phyloP scores from a whole-genome alignment of 2,113 vertebrate genomes.

The Beaufortia kweichowensis region DNA sequence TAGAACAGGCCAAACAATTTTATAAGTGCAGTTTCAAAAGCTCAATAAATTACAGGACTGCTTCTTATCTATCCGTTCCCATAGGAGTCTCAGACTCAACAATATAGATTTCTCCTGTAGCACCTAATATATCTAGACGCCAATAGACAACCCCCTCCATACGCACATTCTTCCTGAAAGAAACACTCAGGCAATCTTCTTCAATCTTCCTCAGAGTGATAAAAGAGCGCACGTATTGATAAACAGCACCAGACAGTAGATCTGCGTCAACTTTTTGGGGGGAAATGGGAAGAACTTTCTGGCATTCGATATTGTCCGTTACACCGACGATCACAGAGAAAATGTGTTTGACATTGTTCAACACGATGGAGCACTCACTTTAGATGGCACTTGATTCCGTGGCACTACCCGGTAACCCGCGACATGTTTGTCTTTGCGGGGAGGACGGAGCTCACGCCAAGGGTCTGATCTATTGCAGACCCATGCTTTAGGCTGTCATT shows the following conservation, averaged over 20 bases:
- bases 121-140: slow-evolving; percentile 76
- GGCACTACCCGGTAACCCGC: neutral
- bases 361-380: slow-evolving; percentile 24
- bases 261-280: slow-evolving; percentile 10
- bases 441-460: neutral
- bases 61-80: slow-evolving; percentile 69
- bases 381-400: slow-evolving; percentile 19
- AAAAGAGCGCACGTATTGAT: slow-evolving; percentile 64
- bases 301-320: slow-evolving; percentile 43
- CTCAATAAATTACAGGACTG: slow-evolving; percentile 73
- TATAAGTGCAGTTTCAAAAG: slow-evolving; percentile 75
- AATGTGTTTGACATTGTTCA: slow-evolving; percentile 44
- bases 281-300: slow-evolving; percentile 36
- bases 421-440: neutral
- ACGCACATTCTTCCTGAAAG: slow-evolving; percentile 52
- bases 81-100: slow-evolving; percentile 71
- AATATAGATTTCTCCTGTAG: slow-evolving; percentile 78
- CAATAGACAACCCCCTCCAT: slow-evolving; percentile 67
- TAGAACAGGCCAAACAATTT: slow-evolving; percentile 74
- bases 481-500: no score
- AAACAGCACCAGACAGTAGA: slow-evolving; percentile 42
- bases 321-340: slow-evolving; percentile 34
- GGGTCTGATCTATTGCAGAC: no score
- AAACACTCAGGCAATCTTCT: slow-evolving; percentile 64
- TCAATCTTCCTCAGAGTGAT: slow-evolving; percentile 70